Evolutionary conservation across 2,113 vertebrate genomes (phyloP).

Genomic region (Notarius lentiginosus): DNA sequence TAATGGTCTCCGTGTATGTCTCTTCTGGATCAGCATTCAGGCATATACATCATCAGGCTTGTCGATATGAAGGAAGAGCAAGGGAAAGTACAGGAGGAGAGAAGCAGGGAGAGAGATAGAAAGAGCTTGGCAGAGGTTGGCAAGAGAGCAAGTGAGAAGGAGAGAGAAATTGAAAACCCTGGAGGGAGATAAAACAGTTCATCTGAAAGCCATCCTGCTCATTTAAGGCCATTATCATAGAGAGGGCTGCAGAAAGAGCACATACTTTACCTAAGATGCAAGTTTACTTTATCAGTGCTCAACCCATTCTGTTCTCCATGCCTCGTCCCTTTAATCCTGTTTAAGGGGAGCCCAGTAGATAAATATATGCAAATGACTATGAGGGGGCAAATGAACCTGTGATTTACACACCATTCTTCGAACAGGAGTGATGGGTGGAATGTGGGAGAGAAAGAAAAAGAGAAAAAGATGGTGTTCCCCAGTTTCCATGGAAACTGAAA

Average conservation of each 20-base stretch:
- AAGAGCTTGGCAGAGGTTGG: slow-evolving; percentile 10
- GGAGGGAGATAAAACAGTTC: slow-evolving; percentile 26
- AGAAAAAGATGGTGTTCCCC: slow-evolving; percentile 65
- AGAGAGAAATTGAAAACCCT: background rate
- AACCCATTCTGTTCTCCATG: slow-evolving; percentile 1
- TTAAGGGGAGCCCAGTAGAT: slow-evolving; percentile 35
- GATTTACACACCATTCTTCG: slow-evolving; percentile 19
- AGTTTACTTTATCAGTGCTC: background rate
- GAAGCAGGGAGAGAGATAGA: slow-evolving; percentile 3
- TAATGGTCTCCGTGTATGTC: slow-evolving; percentile 29
- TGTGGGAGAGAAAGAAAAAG: slow-evolving; percentile 28
- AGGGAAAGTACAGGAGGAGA: background rate
- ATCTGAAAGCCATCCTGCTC: slow-evolving; percentile 46
- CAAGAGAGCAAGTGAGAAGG: background rate
- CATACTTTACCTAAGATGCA: slow-evolving; percentile 9
- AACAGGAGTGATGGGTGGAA: background rate
- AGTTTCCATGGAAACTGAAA: slow-evolving; percentile 74
- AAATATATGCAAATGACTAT: slow-evolving; percentile 40
- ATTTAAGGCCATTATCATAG: slow-evolving; percentile 39
- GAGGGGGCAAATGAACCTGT: slow-evolving; percentile 21
- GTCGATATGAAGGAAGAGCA: background rate
- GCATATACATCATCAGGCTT: slow-evolving; percentile 47
- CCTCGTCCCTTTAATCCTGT: slow-evolving; percentile 27
- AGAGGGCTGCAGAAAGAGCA: slow-evolving; percentile 23
- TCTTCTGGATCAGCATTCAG: slow-evolving; percentile 39